phyloP scores from a whole-genome alignment of 2,797 vertebrate species.

The Babyrousa celebensis region DNA sequence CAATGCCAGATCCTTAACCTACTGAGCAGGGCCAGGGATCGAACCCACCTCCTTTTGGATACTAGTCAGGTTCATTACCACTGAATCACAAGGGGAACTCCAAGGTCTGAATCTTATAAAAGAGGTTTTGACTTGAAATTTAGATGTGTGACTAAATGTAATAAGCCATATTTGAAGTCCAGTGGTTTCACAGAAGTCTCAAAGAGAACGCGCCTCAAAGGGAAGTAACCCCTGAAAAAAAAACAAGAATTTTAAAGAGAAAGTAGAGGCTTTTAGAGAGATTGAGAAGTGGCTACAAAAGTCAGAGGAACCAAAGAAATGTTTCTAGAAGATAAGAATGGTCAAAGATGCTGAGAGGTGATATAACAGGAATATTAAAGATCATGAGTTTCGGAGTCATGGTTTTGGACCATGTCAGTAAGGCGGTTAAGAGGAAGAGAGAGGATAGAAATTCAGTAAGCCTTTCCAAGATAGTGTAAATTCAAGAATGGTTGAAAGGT shows the following conservation, averaged over 20 bases:
- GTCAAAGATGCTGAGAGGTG: not conserved
- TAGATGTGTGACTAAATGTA: not conserved
- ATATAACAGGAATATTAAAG: not conserved
- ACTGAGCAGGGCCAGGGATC: too few species aligned
- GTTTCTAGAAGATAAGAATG: not conserved
- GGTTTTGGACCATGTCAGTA: not conserved
- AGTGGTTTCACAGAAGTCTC: not conserved
- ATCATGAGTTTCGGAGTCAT: not conserved
- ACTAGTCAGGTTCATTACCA: too few species aligned
- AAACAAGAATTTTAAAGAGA: not conserved
- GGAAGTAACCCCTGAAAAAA: not conserved
- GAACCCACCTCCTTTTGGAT: too few species aligned
- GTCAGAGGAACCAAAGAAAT: not conserved
- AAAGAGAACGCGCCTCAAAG: not conserved
- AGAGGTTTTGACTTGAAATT: constrained; percentile 1
- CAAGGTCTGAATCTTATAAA: not conserved
- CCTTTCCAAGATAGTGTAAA: not conserved
- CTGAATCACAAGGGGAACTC: too few species aligned
- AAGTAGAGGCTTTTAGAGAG: not conserved
- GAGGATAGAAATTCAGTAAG: not conserved
- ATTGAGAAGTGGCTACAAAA: not conserved
- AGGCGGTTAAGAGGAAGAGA: not conserved
- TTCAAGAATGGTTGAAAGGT: not conserved
- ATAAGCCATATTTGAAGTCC: not conserved
- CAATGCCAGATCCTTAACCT: too few species aligned